Percentiles rank a stretch among this genome's conserved stretches.
phyloP scores from a whole-genome alignment of 1,140 invertebrate species.

The Zophobas morio region DNA sequence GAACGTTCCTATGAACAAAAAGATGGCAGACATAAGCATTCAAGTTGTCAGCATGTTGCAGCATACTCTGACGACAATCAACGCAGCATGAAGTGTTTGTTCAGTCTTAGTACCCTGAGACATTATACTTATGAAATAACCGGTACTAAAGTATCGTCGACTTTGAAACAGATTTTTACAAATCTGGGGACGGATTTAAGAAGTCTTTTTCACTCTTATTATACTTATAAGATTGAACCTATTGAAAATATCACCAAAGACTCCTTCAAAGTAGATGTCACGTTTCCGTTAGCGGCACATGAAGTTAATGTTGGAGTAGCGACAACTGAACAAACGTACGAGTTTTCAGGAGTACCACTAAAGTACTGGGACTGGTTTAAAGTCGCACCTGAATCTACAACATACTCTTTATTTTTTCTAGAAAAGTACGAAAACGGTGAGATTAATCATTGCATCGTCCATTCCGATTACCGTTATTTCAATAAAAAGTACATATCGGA shows the following conservation, averaged over 20 bases:
- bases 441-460: not conserved
- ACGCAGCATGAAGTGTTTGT: conserved; percentile 45
- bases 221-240: not conserved
- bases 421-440: not conserved
- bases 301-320: not conserved
- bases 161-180: too few relatives aligned
- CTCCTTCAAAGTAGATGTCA: not conserved
- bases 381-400: not conserved
- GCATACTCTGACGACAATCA: conserved; percentile 33
- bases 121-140: conserved; percentile 54
- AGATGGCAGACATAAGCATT: conserved; percentile 45
- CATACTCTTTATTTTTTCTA: not conserved
- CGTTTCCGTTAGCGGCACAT: not conserved
- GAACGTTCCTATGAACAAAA: conserved; percentile 53
- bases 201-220: too few relatives aligned
- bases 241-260: not conserved
- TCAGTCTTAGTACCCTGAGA: conserved; percentile 48
- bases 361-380: not conserved
- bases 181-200: too few relatives aligned
- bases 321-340: not conserved
- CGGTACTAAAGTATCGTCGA: too few relatives aligned
- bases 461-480: not conserved
- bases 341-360: not conserved
- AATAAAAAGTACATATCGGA: not conserved
- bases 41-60: conserved; percentile 44